phyloP scores from a whole-genome alignment of 2,797 vertebrate genomes.

The Orientallactaga sibirica region DNA sequence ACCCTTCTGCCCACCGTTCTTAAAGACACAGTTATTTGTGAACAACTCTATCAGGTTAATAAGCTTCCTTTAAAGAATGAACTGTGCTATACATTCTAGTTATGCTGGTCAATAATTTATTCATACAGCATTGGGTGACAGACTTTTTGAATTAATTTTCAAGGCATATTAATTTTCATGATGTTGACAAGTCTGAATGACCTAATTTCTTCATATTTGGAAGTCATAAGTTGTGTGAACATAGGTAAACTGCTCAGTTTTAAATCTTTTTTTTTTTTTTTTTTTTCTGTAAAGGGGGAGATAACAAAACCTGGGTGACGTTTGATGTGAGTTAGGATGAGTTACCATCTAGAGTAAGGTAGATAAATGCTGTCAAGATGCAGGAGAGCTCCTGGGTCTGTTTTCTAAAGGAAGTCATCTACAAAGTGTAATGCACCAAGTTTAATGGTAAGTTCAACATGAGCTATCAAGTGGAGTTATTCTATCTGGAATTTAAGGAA shows the following conservation, averaged over 20 bases:
- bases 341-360: neutral
- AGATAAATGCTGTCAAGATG: neutral
- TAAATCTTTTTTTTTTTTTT: neutral
- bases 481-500: neutral
- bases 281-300: conserved; percentile 20
- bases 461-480: neutral
- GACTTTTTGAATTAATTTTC: conserved; percentile 42
- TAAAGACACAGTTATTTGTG: neutral
- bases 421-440: neutral
- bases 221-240: neutral
- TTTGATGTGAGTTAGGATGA: neutral
- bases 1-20: neutral
- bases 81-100: neutral
- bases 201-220: neutral
- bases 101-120: neutral
- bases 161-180: neutral
- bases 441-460: neutral
- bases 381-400: neutral
- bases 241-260: neutral
- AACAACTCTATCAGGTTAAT: neutral
- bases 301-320: neutral
- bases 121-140: neutral
- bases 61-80: conserved; percentile 12
- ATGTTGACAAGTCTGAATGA: neutral
- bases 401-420: conserved; percentile 29